Percentiles rank a stretch among this genome's conserved stretches.
Conservation (phyloP, 1,140 invertebrate species). For the Gryon sp. region DNA sequence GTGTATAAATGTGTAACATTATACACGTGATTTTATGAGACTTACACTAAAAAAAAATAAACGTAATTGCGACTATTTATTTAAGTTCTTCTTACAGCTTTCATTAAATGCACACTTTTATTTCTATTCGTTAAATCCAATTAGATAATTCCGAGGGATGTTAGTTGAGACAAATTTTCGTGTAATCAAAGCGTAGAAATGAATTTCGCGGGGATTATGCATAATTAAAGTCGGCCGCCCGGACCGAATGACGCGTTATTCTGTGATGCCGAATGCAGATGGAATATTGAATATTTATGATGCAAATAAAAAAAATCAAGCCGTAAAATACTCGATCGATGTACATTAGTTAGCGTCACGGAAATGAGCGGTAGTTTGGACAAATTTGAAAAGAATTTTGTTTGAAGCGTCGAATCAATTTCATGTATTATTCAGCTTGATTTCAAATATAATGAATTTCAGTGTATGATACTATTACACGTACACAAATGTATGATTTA, state of each 20-base stretch:
- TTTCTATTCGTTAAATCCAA: constrained; percentile 47
- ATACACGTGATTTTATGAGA: not conserved
- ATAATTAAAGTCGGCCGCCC: constrained; percentile 43
- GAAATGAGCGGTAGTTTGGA: constrained; percentile 22
- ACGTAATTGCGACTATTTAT: constrained; percentile 10
- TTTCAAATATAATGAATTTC: too few relatives aligned
- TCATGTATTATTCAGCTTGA: constrained; percentile 27
- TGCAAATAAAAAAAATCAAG: too few relatives aligned
- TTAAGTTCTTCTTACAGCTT: too few relatives aligned
- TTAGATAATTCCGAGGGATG: too few relatives aligned
- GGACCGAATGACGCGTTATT: constrained; percentile 22
- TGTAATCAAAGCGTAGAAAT: constrained; percentile 49
- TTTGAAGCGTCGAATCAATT: constrained; percentile 4
- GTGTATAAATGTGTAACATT: not conserved
- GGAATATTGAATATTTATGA: constrained; percentile 54
- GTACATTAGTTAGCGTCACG: constrained; percentile 36
- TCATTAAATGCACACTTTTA: too few relatives aligned
- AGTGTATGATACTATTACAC: too few relatives aligned
- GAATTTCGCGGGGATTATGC: constrained; percentile 48
- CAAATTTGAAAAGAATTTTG: not conserved
- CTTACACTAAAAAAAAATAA: too few relatives aligned
- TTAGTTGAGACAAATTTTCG: constrained; percentile 43
- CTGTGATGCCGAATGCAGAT: constrained; percentile 41
- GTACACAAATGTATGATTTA: too few relatives aligned
- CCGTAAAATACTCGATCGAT: constrained; percentile 46